Evolutionary conservation across 2,888 invertebrate genomes (phyloP).

Genomic region (Clunio marinus): DNA sequence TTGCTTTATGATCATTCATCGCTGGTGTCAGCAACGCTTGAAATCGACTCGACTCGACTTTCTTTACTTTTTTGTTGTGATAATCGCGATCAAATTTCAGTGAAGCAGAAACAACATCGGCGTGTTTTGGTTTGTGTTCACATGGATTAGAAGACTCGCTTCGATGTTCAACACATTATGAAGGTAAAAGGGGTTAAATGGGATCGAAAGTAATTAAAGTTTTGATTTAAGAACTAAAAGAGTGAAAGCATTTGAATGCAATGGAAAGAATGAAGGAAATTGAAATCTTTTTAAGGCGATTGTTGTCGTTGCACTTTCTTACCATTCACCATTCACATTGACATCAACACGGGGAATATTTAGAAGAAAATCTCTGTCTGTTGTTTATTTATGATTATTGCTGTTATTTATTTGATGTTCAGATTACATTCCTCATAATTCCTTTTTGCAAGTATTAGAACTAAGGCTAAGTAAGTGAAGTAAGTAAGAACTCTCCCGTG

Average conservation of each 20-base stretch:
- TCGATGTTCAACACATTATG: too few relatives aligned
- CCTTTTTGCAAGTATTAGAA: neutral
- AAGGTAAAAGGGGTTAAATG: conserved; percentile 15
- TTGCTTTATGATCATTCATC: neutral
- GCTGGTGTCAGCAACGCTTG: too few relatives aligned
- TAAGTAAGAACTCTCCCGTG: too few relatives aligned
- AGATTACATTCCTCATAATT: conserved; percentile 37
- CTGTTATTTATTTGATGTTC: conserved; percentile 38
- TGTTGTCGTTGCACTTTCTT: neutral
- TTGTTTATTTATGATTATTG: conserved; percentile 37
- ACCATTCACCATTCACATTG: too few relatives aligned
- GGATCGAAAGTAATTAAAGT: conserved; percentile 7
- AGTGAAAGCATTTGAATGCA: too few relatives aligned
- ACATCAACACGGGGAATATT: neutral
- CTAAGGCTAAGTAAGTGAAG: neutral
- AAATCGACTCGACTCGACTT: too few relatives aligned
- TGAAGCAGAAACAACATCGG: neutral
- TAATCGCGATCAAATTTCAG: conserved; percentile 35
- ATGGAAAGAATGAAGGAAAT: too few relatives aligned
- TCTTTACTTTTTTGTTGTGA: too few relatives aligned
- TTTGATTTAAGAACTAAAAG: neutral
- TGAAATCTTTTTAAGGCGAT: neutral
- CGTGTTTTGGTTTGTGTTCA: conserved; percentile 11
- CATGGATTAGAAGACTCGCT: neutral
- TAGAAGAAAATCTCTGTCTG: neutral